phyloP scores from a whole-genome alignment of 1,140 invertebrate species.

The Drosophila parabipectinata region DNA sequence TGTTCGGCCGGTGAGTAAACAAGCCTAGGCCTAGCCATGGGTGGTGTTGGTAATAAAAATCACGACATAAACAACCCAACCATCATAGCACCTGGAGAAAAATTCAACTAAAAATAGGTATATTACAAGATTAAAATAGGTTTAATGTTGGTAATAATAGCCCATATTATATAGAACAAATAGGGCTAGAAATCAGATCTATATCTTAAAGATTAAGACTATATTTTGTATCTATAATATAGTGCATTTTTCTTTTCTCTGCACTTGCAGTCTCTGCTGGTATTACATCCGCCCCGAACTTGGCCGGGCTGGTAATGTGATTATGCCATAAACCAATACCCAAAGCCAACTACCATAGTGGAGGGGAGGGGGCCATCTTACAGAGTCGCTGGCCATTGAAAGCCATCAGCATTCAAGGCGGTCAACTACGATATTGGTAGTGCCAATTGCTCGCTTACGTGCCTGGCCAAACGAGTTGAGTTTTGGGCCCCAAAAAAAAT shows the following conservation, averaged over 20 bases:
- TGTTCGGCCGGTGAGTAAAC: slow-evolving; percentile 73
- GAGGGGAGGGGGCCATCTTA: slow-evolving; percentile 24
- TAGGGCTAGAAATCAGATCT: too few species aligned
- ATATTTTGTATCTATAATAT: not conserved
- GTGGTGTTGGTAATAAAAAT: slow-evolving; percentile 46
- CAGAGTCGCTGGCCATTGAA: slow-evolving; percentile 45
- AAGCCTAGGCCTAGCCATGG: slow-evolving; percentile 42
- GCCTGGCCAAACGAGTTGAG: slow-evolving; percentile 52
- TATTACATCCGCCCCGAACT: slow-evolving; percentile 63
- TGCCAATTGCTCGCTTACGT: slow-evolving; percentile 67
- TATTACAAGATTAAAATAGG: too few species aligned
- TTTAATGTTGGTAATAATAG: too few species aligned
- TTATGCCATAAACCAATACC: slow-evolving; percentile 69
- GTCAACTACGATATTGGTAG: slow-evolving; percentile 67
- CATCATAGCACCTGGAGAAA: slow-evolving; percentile 15
- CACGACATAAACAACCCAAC: slow-evolving; percentile 23
- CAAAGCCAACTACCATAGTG: too few species aligned
- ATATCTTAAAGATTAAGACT: not conserved
- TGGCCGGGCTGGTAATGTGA: slow-evolving; percentile 61
- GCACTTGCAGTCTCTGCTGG: slow-evolving; percentile 57
- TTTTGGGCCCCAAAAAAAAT: slow-evolving; percentile 2
- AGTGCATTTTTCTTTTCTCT: not conserved
- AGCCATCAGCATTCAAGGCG: slow-evolving; percentile 80
- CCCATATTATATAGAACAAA: too few species aligned
- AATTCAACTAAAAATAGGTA: not conserved